Evolutionary conservation across 2,888 invertebrate species (phyloP), one percentile per base, ranked within the genome.

Genomic region (Eristalis pertinax): DNA sequence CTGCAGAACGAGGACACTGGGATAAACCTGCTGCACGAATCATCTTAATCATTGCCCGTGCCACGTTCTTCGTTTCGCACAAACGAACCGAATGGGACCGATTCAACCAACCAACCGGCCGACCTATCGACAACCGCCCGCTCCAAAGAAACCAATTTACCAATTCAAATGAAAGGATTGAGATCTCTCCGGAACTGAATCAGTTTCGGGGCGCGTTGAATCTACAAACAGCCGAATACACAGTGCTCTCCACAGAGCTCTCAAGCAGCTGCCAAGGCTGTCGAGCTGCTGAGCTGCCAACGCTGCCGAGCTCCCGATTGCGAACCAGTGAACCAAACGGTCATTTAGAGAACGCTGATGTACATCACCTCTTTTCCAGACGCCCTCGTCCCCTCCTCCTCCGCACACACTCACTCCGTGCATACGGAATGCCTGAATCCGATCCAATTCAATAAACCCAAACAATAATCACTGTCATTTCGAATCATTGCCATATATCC

Each of bases 381-480:
- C 22, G 26, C 56, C 35, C 38, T 67, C 69, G 58, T 50, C 22
- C 26, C 19, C 13, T 32, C 72, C 43, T 2, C 5, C 43, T 2
- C n/a, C 15, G 13, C 43, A 38, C 38, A 38, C 38, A 38, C 60
- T 67, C 38, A 38, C 60, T 67, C 56, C 50, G 60, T 26, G 58
- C 81, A 41, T 70, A 29, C 73, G 58, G 69, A 77, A 70, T 72
- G 63, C 68, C 50, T 26, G 77, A 83, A 86, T 86, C 75, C 79
- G 78, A 87, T 87, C 79, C 87, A 87, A 87, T 87, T 87, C 87
- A 87, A 87, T 87, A 87, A 87, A 87, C 87, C 87, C 84, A 87
- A 87, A 87, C 87, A 87, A 87, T 87, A 87, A 87, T 87, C 87
- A 87, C 87, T 80, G 87, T 84, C 87, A 87, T 87, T 84, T 87